Evolutionary conservation across 2,888 invertebrate species (phyloP).

Genomic region (Drosophila koepferae): DNA sequence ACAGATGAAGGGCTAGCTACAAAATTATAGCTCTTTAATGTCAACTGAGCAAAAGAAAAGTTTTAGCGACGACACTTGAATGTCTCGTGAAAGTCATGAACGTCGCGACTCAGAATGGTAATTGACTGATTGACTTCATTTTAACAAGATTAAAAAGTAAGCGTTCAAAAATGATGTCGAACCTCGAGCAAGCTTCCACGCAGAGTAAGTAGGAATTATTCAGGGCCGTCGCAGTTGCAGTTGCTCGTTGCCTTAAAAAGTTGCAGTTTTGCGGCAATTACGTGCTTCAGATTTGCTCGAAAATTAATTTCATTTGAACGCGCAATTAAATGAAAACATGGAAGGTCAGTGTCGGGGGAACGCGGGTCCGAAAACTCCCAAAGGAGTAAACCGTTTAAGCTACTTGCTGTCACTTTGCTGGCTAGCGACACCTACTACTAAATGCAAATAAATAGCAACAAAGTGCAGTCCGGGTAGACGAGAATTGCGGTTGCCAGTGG

Average conservation of each 20-base stretch:
- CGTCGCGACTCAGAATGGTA: slow-evolving; percentile 22
- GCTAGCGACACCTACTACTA: slow-evolving; percentile 37
- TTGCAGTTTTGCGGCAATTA: slow-evolving; percentile 57
- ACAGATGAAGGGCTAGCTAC: neutral
- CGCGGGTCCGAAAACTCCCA: slow-evolving; percentile 6
- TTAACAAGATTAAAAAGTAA: slow-evolving; percentile 67
- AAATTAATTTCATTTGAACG: slow-evolving; percentile 78
- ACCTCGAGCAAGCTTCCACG: neutral
- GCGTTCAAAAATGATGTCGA: slow-evolving; percentile 37
- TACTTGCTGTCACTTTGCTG: slow-evolving; percentile 72
- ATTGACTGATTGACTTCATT: slow-evolving; percentile 77
- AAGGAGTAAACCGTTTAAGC: slow-evolving; percentile 65
- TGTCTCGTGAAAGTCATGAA: neutral
- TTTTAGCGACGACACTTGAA: neutral
- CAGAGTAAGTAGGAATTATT: slow-evolving; percentile 13
- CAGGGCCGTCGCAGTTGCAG: slow-evolving; percentile 16
- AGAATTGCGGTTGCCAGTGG: slow-evolving; percentile 34
- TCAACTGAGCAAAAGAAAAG: neutral
- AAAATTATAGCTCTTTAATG: neutral
- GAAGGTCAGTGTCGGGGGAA: slow-evolving; percentile 49
- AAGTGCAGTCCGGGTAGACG: slow-evolving; percentile 59
- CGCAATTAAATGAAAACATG: slow-evolving; percentile 70
- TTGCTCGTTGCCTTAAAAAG: slow-evolving; percentile 19
- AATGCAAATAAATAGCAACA: slow-evolving; percentile 72
- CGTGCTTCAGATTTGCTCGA: slow-evolving; percentile 54